phyloP scores from a whole-genome alignment of 2,888 invertebrate species.

The Scaptomyza caliginosa region DNA sequence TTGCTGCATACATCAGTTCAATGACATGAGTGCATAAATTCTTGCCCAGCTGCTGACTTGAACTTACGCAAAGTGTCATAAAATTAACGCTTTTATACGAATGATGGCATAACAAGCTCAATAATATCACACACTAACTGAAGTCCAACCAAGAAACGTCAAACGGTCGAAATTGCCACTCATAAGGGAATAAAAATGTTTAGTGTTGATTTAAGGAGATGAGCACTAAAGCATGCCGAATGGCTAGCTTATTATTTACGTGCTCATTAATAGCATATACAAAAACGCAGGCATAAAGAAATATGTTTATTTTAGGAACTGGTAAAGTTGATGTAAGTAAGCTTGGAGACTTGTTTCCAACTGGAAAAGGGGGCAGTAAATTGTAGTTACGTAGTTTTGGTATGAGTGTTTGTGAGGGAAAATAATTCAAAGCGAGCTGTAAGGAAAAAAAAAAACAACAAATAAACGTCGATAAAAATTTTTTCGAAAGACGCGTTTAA shows the following conservation, averaged over 20 bases:
- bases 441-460: conserved; percentile 3
- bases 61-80: conserved; percentile 41
- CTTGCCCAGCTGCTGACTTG: conserved; percentile 3
- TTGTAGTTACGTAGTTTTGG: conserved; percentile 5
- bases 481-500: conserved; percentile 12
- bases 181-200: conserved; percentile 55
- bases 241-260: conserved; percentile 20
- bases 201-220: conserved; percentile 51
- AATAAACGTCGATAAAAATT: conserved; percentile 5
- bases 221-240: conserved; percentile 38
- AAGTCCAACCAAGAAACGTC: neutral
- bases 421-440: conserved; percentile 28
- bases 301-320: neutral
- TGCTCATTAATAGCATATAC: conserved; percentile 1
- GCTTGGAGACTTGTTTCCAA: conserved; percentile 36
- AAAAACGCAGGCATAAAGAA: neutral
- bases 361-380: neutral
- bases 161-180: conserved; percentile 17
- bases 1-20: conserved; percentile 6
- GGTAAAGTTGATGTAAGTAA: conserved; percentile 1
- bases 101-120: conserved; percentile 8
- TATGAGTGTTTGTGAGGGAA: conserved; percentile 4
- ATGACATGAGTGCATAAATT: conserved; percentile 15
- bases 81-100: conserved; percentile 67
- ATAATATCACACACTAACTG: no score